Evolutionary conservation across 2,797 vertebrate genomes (phyloP), one percentile per base, ranked within the genome.

Genomic region (Lateolabrax maculatus): DNA sequence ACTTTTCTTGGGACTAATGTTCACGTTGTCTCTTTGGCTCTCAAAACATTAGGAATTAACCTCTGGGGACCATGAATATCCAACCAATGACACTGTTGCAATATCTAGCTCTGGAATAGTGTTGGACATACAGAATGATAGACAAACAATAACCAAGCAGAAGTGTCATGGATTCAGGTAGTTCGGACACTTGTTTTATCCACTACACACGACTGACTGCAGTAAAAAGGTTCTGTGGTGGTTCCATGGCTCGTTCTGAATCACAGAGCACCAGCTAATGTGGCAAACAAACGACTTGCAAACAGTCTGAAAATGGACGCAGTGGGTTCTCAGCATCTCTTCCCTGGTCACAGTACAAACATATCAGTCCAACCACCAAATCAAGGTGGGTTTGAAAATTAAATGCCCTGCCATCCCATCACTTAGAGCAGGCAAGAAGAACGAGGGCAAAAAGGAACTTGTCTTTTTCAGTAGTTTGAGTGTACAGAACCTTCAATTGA

Each of bases 221-320:
- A 44, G 37, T n/a, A 16, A 23, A n/a, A 5, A 31, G 39, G 0
- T 27, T 25, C 21, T 18, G 39, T n/a, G 39, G 41, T 27, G 55
- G 51, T 31, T 56, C 39, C 51, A 13, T 5, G 4, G 51, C 36
- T 55, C 6, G 10, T 8, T 55, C 29, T 27, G 10, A 60, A 48
- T 73, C 51, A 27, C 51, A 57, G 19, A 55, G 6, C 48, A 36
- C 11, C 37, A 76, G 51, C 53, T 61, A 39, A 60, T 51, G 31
- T 41, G 34, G 55, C 39, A 39, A 46, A 34, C 41, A 68, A 39
- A 66, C 34, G 5, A 46, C 3, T 34, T 13, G 15, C 31, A 27
- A 71, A 77, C 60, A 16, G 29, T 66, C 29, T 81, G 10, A 23
- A 46, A 71, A 44, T n/a, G 65, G 36, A 15, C 6, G 31, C 65